phyloP scores from a whole-genome alignment of 2,797 vertebrate genomes.

The Pseudochirops cupreus region DNA sequence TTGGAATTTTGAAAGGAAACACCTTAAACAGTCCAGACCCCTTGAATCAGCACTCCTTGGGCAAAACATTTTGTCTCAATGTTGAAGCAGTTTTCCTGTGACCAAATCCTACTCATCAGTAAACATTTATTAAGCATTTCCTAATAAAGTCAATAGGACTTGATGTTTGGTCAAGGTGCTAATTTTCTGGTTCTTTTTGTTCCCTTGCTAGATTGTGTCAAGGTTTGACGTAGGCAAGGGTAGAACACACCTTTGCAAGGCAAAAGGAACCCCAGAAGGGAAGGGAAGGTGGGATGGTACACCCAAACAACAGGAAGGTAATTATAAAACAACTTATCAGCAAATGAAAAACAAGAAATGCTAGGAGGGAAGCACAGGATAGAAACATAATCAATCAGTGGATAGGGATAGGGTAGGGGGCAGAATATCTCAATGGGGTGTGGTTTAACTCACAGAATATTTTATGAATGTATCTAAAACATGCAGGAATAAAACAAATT shows the following conservation, averaged over 20 bases:
- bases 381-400: neutral
- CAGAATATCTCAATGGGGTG: neutral
- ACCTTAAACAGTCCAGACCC: neutral
- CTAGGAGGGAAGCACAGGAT: neutral
- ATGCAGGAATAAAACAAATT: neutral
- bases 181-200: neutral
- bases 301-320: neutral
- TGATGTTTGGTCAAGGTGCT: neutral
- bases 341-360: neutral
- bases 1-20: neutral
- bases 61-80: neutral
- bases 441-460: neutral
- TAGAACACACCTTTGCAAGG: neutral
- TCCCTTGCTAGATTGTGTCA: neutral
- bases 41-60: neutral
- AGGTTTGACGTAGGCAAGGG: neutral
- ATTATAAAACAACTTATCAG: neutral
- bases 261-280: neutral
- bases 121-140: neutral
- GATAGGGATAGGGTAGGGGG: neutral
- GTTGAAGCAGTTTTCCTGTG: neutral
- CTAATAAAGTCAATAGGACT: neutral
- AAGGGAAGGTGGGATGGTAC: neutral
- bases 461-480: neutral
- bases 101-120: neutral